Conservation (phyloP, 2,797 vertebrate species). For the Lutjanus campechanus region DNA sequence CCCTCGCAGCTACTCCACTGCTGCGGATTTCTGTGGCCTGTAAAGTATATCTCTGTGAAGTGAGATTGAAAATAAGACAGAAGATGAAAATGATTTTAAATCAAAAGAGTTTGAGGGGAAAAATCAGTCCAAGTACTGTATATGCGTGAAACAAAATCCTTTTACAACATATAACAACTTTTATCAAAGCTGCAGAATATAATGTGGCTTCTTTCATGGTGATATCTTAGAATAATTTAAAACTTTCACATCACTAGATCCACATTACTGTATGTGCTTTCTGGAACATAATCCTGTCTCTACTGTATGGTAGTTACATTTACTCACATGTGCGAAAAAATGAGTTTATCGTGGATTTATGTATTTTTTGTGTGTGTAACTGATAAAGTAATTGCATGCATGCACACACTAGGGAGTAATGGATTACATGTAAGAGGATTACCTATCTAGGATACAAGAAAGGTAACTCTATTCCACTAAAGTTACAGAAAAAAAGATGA, state of each 20-base stretch:
- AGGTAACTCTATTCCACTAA: too few relatives aligned
- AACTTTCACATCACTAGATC: neutral
- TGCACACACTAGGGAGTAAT: neutral
- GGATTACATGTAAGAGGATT: too few relatives aligned
- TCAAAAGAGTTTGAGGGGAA: neutral
- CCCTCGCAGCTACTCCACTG: constrained; percentile 20
- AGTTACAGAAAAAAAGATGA: too few relatives aligned
- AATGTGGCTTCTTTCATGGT: constrained; percentile 1
- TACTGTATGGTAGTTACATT: neutral
- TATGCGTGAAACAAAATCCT: neutral
- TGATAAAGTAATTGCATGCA: constrained; percentile 19
- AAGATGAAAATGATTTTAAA: constrained; percentile 21
- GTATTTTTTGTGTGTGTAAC: neutral
- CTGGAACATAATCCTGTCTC: neutral
- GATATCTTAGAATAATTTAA: neutral
- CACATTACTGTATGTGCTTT: neutral
- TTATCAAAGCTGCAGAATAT: neutral
- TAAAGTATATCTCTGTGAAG: constrained; percentile 32
- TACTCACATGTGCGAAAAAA: neutral
- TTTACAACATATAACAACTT: neutral
- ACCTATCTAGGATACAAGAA: too few relatives aligned
- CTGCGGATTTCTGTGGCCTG: constrained; percentile 38
- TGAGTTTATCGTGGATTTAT: neutral
- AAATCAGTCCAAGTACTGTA: neutral
- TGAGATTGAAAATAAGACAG: constrained; percentile 26